A percentile compares a stretch with the other conserved stretches of the same genome.
phyloP scores from a whole-genome alignment of 2,797 vertebrate species.

The Rousettus madagascariensis region DNA sequence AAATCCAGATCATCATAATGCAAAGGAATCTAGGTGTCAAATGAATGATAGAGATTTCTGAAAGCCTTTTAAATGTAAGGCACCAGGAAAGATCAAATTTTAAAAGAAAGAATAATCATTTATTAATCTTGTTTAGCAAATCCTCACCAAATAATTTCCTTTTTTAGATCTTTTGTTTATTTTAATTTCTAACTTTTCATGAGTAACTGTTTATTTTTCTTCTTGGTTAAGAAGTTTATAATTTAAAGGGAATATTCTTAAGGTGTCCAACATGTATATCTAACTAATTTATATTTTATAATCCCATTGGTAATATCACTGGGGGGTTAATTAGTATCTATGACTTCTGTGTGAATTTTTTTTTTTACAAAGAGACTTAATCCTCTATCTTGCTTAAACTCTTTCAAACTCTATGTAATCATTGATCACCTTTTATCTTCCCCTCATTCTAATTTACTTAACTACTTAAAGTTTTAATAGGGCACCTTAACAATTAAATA shows the following conservation, averaged over 20 bases:
- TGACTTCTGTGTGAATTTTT: background rate
- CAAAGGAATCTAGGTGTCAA: background rate
- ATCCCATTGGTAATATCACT: background rate
- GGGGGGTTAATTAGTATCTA: background rate
- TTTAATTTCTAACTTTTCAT: conserved; percentile 80
- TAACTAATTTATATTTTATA: conserved; percentile 46
- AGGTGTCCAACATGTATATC: conserved; percentile 23
- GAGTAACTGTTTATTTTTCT: conserved; percentile 75
- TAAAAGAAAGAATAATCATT: conserved; percentile 43
- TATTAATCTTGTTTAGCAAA: conserved; percentile 42
- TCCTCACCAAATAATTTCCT: conserved; percentile 18
- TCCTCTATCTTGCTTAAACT: background rate
- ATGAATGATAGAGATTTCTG: background rate
- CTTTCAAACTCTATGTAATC: background rate
- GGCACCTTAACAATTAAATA: background rate
- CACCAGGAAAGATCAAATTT: background rate
- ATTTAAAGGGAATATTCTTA: conserved; percentile 66
- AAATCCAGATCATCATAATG: background rate
- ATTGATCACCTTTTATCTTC: background rate
- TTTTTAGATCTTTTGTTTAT: conserved; percentile 67
- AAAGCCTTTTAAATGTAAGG: background rate
- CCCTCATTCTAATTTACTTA: conserved; percentile 9
- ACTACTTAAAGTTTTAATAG: conserved; percentile 20
- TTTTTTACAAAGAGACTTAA: background rate
- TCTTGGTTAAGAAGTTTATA: conserved; percentile 76